phyloP scores from a whole-genome alignment of 2,797 vertebrate genomes.

The Zalophus californianus region DNA sequence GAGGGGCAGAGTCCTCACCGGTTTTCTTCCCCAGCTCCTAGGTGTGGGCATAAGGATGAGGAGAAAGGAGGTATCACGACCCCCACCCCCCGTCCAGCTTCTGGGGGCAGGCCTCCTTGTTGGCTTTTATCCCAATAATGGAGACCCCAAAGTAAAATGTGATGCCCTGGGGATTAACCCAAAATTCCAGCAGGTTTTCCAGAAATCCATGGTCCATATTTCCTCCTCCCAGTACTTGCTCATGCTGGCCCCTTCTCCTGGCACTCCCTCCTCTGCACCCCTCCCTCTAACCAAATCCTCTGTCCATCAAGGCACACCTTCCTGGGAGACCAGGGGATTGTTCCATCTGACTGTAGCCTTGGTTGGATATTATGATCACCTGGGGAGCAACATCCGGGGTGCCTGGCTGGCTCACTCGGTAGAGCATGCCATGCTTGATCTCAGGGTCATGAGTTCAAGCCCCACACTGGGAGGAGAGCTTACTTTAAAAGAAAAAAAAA shows the following conservation, averaged over 20 bases:
- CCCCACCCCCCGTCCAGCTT: background rate
- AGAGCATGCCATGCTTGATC: background rate
- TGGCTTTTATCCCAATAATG: background rate
- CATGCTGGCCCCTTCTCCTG: background rate
- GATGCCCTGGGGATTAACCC: background rate
- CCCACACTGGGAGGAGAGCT: background rate
- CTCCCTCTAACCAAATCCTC: background rate
- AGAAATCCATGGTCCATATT: background rate
- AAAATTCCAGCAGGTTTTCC: background rate
- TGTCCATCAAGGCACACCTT: background rate
- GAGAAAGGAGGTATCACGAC: background rate
- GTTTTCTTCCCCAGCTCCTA: background rate
- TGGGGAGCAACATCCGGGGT: background rate
- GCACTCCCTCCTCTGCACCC: accelerated
- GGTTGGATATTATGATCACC: background rate
- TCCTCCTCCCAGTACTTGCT: background rate
- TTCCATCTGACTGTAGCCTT: background rate
- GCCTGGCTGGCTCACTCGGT: background rate
- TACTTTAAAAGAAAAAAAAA: background rate
- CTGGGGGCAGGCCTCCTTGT: background rate
- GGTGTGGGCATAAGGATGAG: background rate
- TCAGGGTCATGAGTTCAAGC: background rate
- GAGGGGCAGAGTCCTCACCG: background rate
- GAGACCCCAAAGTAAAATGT: background rate
- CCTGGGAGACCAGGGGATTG: background rate